Percentiles rank a stretch among this genome's conserved stretches.
phyloP scores from a whole-genome alignment of 2,113 vertebrate species.

The Platysternon megacephalum region DNA sequence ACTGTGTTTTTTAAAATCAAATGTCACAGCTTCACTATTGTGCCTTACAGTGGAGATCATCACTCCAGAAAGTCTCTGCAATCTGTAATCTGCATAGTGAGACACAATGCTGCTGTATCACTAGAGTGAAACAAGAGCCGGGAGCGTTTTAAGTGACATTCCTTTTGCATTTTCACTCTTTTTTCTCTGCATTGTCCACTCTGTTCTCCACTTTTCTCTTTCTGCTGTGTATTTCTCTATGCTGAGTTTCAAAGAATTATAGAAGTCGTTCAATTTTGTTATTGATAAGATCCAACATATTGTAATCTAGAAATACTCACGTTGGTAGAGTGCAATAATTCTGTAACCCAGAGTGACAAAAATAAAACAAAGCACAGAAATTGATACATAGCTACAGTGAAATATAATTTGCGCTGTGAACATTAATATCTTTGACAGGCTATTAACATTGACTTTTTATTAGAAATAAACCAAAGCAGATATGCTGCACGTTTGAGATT shows the following conservation, averaged over 20 bases:
- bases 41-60: background rate
- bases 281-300: fast-evolving
- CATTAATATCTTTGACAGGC: background rate
- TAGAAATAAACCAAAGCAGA: background rate
- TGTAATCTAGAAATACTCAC: background rate
- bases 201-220: background rate
- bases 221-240: fast-evolving
- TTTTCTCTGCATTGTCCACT: background rate
- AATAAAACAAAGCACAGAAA: background rate
- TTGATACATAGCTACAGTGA: background rate
- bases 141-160: background rate
- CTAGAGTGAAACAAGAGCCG: background rate
- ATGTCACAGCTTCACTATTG: background rate
- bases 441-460: background rate
- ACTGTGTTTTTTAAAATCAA: background rate
- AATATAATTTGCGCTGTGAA: background rate
- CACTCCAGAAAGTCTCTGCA: background rate
- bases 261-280: background rate
- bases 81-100: background rate
- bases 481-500: background rate
- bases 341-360: background rate
- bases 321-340: background rate
- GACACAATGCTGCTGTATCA: background rate
- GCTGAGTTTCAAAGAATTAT: background rate
- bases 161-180: fast-evolving